Evolutionary conservation across 1,140 invertebrate genomes (phyloP).

Genomic region (Lamellibrachia luymesi): DNA sequence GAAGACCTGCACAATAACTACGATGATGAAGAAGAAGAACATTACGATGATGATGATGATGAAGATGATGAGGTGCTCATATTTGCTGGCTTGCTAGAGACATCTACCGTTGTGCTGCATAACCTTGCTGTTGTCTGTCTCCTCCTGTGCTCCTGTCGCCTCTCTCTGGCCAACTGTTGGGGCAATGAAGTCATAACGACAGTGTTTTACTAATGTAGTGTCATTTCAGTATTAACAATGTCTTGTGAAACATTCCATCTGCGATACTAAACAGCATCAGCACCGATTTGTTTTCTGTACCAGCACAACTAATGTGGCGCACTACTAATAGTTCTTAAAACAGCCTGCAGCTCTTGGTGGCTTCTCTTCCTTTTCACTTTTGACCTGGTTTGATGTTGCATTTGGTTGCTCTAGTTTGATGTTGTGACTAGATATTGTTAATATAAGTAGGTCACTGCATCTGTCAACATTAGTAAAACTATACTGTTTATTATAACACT

Average conservation of each 20-base stretch:
- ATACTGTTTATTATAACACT: too few species aligned
- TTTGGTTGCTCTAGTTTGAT: not conserved
- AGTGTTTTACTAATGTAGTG: not conserved
- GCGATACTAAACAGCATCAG: not conserved
- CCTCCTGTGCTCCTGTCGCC: not conserved
- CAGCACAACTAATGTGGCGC: not conserved
- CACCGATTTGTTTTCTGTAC: not conserved
- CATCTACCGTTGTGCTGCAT: not conserved
- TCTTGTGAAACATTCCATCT: not conserved
- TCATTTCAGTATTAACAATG: not conserved
- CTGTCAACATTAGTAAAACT: too few species aligned
- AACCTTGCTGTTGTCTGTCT: not conserved
- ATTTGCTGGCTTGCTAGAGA: conserved; percentile 1
- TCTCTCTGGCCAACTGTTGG: not conserved
- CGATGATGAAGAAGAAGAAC: conserved; percentile 53
- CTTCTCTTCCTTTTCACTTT: not conserved
- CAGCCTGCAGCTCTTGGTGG: not conserved
- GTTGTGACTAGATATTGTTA: not conserved
- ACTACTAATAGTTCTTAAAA: not conserved
- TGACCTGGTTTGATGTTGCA: not conserved
- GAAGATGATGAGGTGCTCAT: conserved; percentile 35
- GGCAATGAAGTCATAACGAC: not conserved
- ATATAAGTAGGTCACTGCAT: not conserved
- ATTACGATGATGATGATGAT: conserved; percentile 33
- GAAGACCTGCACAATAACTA: conserved; percentile 31